phyloP scores from a whole-genome alignment of 1,140 invertebrate genomes.

The Pomacea maculata region DNA sequence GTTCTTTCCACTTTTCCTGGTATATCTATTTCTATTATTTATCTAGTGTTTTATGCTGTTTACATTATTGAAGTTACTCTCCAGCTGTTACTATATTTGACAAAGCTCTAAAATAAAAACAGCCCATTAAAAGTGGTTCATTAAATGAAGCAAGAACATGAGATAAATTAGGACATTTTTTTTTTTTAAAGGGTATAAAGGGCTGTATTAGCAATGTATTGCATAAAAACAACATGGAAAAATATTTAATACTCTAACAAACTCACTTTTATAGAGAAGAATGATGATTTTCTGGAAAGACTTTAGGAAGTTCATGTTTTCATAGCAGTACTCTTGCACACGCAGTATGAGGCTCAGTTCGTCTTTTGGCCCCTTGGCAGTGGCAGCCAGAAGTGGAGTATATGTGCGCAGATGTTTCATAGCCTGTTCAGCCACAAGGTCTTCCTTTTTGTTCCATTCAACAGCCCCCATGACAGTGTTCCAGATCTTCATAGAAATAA shows the following conservation, averaged over 20 bases:
- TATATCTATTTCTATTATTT: too few species aligned
- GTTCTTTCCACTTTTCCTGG: too few species aligned
- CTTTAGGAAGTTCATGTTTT: constrained; percentile 99
- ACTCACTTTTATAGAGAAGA: constrained; percentile 89
- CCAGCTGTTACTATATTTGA: too few species aligned
- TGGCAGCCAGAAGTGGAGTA: constrained; percentile 84
- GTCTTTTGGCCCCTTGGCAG: constrained; percentile 81
- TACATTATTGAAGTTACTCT: too few species aligned
- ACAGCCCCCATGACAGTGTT: constrained; percentile 90
- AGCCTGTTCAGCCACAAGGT: constrained; percentile 92
- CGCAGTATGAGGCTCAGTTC: constrained; percentile 88
- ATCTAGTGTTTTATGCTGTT: too few species aligned
- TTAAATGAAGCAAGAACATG: too few species aligned
- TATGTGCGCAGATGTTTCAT: constrained; percentile 88
- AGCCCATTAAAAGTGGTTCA: too few species aligned
- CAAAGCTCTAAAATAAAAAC: too few species aligned
- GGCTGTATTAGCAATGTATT: too few species aligned
- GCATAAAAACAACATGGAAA: too few species aligned
- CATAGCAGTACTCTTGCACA: constrained; percentile 97
- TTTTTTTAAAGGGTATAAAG: too few species aligned
- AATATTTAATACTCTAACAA: background rate
- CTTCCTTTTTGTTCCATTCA: constrained; percentile 99
- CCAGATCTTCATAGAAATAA: constrained; percentile 75
- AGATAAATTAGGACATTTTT: too few species aligned
- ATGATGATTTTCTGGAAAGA: constrained; percentile 97